Evolutionary conservation across 2,113 vertebrate genomes (phyloP), one percentile per base, ranked within the genome.

Genomic region (Eubucco bourcierii): DNA sequence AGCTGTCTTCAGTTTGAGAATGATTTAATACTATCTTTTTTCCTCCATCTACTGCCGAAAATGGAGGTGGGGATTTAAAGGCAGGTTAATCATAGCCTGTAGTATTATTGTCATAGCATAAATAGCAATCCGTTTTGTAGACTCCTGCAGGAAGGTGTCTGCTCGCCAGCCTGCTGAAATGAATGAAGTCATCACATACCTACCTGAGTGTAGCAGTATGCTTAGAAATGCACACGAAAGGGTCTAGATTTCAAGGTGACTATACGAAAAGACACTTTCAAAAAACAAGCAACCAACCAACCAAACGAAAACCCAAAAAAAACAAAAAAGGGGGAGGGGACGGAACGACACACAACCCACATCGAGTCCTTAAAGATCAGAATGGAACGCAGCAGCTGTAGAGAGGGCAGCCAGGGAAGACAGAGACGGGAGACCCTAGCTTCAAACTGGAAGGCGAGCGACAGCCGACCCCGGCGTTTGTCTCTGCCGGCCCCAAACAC

Each of bases 241-340:
- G 61, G 47, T 15, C 84, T 10, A 6, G 29, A 37, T 67, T 73
- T 90, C 87, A 95, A 89, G 90, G 75, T 87, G 90, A 92, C 87
- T 59, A 61, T 4, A 58, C 0, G 52, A 80, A 87, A 90, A 81
- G 41, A n/a, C 67, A 90, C 80, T 78, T 90, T 80, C n/a, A 27
- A 14, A 39, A 65, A 44, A 41, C 21, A 44, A 44, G 29, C 18
- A 41, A 65, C 44, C 17, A 27, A 39, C 37, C 37, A 39, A 39
- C 37, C 37, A 39, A 39, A 39, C 37, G 37, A 39, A 39, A 27
- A 10, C 47, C 50, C 50, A 11, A 13, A 25, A 24, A 23, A 53
- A 53, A 23, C 10, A 53, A 50, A 39, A 28, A 28, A 39, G 23
- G 50, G 50, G 50, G 50, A 52, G 23, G 24, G 10, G 1, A 46